Evolutionary conservation across 2,113 vertebrate species (phyloP).

Genomic region (Lasiurus cinereus): DNA sequence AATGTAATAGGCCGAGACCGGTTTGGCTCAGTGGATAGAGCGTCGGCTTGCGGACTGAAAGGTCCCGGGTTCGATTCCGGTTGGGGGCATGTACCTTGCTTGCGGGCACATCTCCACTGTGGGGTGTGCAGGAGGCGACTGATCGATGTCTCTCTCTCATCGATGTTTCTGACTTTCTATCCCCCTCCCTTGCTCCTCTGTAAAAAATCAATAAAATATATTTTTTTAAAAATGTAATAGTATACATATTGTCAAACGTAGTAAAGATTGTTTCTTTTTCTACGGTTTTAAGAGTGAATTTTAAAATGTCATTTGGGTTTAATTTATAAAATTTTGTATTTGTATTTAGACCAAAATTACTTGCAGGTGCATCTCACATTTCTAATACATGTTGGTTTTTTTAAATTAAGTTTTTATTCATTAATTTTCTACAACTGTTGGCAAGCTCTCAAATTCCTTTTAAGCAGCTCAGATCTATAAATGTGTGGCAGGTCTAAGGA

Average conservation of each 20-base stretch:
- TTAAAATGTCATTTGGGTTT: neutral
- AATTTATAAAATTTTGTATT: constrained; percentile 23
- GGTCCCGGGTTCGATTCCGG: no score
- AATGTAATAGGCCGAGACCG: neutral
- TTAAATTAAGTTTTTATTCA: constrained; percentile 57
- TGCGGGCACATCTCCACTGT: no score
- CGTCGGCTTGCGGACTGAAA: no score
- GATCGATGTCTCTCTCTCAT: no score
- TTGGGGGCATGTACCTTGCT: no score
- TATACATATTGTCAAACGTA: neutral
- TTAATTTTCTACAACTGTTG: constrained; percentile 34
- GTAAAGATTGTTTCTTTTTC: neutral
- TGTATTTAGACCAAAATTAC: constrained; percentile 32
- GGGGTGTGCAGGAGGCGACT: no score
- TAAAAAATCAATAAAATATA: no score
- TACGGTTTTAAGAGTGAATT: neutral
- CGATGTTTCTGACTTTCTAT: no score
- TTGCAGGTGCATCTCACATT: constrained; percentile 2
- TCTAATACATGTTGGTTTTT: neutral
- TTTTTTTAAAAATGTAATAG: no score
- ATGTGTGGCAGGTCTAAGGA: neutral
- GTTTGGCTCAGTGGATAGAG: no score
- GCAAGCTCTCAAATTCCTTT: neutral
- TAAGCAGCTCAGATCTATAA: neutral
- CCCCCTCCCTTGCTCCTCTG: no score